phyloP scores from a whole-genome alignment of 2,888 invertebrate genomes.

The Gandaritis pyraliata region DNA sequence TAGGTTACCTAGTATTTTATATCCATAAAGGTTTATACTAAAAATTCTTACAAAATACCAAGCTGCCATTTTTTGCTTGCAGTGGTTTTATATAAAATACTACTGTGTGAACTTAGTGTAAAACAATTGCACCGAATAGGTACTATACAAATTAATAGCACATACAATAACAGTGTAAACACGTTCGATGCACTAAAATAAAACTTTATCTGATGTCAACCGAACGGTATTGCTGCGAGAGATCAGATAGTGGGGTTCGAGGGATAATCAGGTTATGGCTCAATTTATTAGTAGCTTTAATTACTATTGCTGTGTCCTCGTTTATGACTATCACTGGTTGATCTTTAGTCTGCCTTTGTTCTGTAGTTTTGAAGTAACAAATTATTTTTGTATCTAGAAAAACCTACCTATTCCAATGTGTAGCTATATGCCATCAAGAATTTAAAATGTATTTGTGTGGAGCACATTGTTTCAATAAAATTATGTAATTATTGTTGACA shows the following conservation, averaged over 20 bases:
- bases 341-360: background rate
- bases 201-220: constrained; percentile 63
- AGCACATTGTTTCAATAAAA: constrained; percentile 16
- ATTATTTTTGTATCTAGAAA: background rate
- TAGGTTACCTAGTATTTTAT: background rate
- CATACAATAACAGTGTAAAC: constrained; percentile 57
- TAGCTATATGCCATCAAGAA: background rate
- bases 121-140: too few species aligned
- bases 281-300: background rate
- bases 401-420: background rate
- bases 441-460: constrained; percentile 3
- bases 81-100: too few species aligned
- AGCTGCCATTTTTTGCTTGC: too few species aligned
- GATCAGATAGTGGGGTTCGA: constrained; percentile 12
- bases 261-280: constrained; percentile 11
- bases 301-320: constrained; percentile 4
- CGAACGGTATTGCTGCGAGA: constrained; percentile 46
- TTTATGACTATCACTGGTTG: constrained; percentile 4
- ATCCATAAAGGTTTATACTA: too few species aligned
- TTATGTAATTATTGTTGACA: constrained; percentile 15
- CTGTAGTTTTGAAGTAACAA: background rate
- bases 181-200: constrained; percentile 57
- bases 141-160: constrained; percentile 16
- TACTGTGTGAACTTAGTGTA: too few species aligned
- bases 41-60: too few species aligned